A percentile compares a stretch with the other conserved stretches of the same genome.
Conservation (phyloP, 2,113 vertebrate species). For the Myodes glareolus region DNA sequence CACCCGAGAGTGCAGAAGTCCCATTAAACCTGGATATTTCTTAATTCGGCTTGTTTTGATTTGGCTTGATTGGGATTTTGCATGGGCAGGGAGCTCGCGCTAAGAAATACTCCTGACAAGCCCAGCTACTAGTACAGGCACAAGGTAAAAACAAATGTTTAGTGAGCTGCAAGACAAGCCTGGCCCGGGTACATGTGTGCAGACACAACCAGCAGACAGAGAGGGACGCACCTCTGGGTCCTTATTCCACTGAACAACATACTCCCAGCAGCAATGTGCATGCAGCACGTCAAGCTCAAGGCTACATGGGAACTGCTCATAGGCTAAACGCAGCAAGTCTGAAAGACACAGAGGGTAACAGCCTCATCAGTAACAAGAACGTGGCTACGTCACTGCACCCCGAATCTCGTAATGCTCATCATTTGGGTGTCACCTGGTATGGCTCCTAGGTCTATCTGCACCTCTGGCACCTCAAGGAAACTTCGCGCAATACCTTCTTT, state of each 20-base stretch:
- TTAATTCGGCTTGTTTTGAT: no score
- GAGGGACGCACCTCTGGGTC: constrained; percentile 92
- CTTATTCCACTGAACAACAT: constrained; percentile 98
- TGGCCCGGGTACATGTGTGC: accelerated
- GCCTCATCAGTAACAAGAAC: neutral
- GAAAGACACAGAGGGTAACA: constrained; percentile 33
- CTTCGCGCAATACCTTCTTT: constrained; percentile 55
- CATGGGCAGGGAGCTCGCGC: no score
- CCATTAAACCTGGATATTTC: no score
- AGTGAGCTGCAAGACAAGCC: accelerated
- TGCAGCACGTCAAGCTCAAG: constrained; percentile 94
- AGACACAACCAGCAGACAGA: neutral
- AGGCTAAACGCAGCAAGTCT: constrained; percentile 91
- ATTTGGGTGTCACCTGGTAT: constrained; percentile 81
- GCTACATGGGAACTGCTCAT: constrained; percentile 94
- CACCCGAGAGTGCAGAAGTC: no score
- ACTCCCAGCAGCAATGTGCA: constrained; percentile 98
- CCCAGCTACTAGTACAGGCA: neutral
- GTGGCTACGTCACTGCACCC: neutral
- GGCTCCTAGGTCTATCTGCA: constrained; percentile 78
- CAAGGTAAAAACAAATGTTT: no score
- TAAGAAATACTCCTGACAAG: no score
- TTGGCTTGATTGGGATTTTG: no score
- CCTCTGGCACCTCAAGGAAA: constrained; percentile 68
- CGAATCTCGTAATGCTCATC: neutral